Evolutionary conservation across 2,113 vertebrate species (phyloP).

Genomic region (Bostrychus sinensis): DNA sequence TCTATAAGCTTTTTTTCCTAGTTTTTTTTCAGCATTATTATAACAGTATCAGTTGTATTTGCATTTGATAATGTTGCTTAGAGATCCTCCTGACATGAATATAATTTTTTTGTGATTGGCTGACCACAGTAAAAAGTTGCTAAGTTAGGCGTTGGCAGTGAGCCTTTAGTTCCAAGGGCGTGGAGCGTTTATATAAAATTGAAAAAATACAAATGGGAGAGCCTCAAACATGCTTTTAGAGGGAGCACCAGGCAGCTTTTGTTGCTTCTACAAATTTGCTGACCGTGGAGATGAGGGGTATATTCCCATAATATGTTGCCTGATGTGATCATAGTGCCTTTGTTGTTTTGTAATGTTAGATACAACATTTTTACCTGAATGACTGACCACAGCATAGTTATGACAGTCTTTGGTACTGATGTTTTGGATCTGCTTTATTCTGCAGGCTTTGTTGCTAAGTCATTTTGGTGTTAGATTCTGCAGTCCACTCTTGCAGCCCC

Average conservation of each 20-base stretch:
- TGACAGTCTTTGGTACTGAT: conserved; percentile 63
- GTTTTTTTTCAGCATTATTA: too few relatives aligned
- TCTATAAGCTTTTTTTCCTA: too few relatives aligned
- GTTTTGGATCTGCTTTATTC: conserved; percentile 48
- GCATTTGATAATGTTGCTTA: too few relatives aligned
- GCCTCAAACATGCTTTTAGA: conserved; percentile 57
- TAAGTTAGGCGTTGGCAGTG: conserved; percentile 10
- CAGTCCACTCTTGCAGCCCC: conserved; percentile 41
- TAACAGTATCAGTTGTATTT: too few relatives aligned
- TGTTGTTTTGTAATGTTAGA: conserved; percentile 58
- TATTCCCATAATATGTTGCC: conserved; percentile 64
- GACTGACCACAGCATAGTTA: conserved; percentile 66
- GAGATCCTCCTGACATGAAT: neutral
- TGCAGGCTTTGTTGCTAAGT: conserved; percentile 47
- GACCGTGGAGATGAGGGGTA: conserved; percentile 65
- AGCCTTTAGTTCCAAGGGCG: conserved; percentile 33
- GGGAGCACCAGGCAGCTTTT: conserved; percentile 56
- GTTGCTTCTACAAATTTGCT: conserved; percentile 63
- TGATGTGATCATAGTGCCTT: conserved; percentile 34
- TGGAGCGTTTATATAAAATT: conserved; percentile 43
- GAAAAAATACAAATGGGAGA: conserved; percentile 47
- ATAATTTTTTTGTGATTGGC: neutral
- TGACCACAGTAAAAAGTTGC: neutral
- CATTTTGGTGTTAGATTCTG: conserved; percentile 44
- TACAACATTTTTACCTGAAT: conserved; percentile 68